Evolutionary conservation across 1,140 invertebrate species (phyloP).

Genomic region (Hermatobates lingyangjiaoensis): DNA sequence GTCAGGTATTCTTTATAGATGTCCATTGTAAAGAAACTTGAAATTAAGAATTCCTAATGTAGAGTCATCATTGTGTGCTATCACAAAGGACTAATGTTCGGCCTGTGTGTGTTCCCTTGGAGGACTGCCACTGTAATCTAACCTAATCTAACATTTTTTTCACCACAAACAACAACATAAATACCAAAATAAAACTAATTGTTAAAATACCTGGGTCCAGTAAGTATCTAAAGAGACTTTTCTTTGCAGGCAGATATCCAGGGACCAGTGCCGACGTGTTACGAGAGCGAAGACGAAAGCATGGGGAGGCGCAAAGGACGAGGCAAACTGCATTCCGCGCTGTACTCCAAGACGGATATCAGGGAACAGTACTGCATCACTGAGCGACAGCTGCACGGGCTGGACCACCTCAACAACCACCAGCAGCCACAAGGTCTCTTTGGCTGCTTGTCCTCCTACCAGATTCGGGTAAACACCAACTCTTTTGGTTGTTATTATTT

Average conservation of each 20-base stretch:
- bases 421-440: conserved; percentile 50
- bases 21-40: too few relatives aligned
- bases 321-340: conserved; percentile 34
- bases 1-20: too few relatives aligned
- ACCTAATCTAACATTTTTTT: too few relatives aligned
- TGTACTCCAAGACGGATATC: conserved; percentile 78
- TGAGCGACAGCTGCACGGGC: conserved; percentile 64
- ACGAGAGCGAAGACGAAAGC: conserved; percentile 50
- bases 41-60: too few relatives aligned
- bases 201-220: too few relatives aligned
- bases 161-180: too few relatives aligned
- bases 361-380: conserved; percentile 83
- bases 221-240: too few relatives aligned
- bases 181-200: too few relatives aligned
- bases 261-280: conserved; percentile 37
- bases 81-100: too few relatives aligned
- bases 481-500: background rate
- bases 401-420: conserved; percentile 41
- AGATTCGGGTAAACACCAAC: conserved; percentile 17
- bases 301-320: conserved; percentile 33
- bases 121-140: too few relatives aligned
- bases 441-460: conserved; percentile 61
- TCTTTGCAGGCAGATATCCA: conserved; percentile 38
- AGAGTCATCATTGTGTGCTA: too few relatives aligned
- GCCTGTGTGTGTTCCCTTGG: too few relatives aligned